These are phyloP conservation scores for Gobio gobio DNA, from an alignment of 2,113 vertebrate genomes.

Conservation along the genomic window DNA sequence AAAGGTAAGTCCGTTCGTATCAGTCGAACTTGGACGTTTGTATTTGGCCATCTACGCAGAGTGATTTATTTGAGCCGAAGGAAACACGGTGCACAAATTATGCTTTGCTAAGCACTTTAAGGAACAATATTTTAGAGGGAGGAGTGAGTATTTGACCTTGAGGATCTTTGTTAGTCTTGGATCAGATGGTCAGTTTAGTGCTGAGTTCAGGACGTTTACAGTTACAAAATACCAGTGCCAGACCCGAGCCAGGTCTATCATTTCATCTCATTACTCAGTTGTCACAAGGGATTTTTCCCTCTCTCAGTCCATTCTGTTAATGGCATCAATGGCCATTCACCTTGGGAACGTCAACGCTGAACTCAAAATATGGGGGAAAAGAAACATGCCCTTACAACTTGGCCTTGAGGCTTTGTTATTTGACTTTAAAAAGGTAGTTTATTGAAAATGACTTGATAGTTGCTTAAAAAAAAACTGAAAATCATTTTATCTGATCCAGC, in stretches of 20 bases:
- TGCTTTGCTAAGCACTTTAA: constrained; percentile 39
- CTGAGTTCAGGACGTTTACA: constrained; percentile 48
- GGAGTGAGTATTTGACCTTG: constrained; percentile 33
- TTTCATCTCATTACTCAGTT: constrained; percentile 48
- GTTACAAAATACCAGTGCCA: constrained; percentile 44
- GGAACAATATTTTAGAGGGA: constrained; percentile 41
- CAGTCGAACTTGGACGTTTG: not conserved
- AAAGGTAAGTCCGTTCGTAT: not conserved
- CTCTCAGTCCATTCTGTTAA: constrained; percentile 19
- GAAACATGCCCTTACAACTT: not conserved
- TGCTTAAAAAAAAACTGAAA: not conserved
- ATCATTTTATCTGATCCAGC: not conserved
- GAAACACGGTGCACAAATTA: constrained; percentile 33
- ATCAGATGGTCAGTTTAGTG: constrained; percentile 56
- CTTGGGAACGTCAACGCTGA: not conserved
- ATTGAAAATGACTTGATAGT: not conserved
- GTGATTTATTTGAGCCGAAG: constrained; percentile 35
- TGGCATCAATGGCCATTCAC: constrained; percentile 26
- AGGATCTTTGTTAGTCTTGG: constrained; percentile 46
- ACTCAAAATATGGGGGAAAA: not conserved
- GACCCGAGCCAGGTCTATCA: constrained; percentile 37
- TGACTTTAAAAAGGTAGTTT: not conserved
- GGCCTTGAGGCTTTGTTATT: not conserved
- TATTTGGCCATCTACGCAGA: not conserved
- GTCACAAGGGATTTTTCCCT: constrained; percentile 37